Base-by-base conservation (phyloP, 2,113 vertebrate species). In the Equus quagga region DNA sequence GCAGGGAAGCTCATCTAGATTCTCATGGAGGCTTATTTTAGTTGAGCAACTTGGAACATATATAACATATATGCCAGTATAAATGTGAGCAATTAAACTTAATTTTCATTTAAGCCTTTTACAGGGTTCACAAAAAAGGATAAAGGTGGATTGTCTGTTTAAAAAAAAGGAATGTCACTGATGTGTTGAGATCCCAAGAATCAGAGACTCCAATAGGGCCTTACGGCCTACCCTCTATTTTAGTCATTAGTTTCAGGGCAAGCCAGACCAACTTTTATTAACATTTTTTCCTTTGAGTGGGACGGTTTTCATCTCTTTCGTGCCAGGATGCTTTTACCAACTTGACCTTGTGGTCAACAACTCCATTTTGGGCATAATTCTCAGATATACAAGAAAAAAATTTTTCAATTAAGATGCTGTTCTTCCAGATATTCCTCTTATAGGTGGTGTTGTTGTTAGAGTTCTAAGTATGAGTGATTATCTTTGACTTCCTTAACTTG, bases 61-160 rank as follows among this genome's bases (percentile, higher is more conserved):
- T 46, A 26, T 44, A 89, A 72, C 28, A 44, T 72, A 44, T 36
- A 31, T 84, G 73, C 24, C 24, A 69, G 58, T 73, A 51, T 80
- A 92, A 65, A 31, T 86, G 56, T 80, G 36, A 85, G 33, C 51
- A 69, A 10, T 62, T 86, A 91, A 94, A 81, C 24, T 41, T 80
- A 70, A 73, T 92, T 93, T 97, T 91, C 23, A 89, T 70, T 81
- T 96, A 89, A 86, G 28, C 26, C 69, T 64, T 92, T 76, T 85
- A 90, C 23, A 75, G 26, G 13, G 21, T 88, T 94, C 26, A 58
- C 62, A 85, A 73, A 78, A 83, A 73, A 44, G 49, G 12, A 36
- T 79, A 44, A 83, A 87, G 36, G 33, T 72, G 23, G 46, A 46
- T 86, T 44, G 21, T 67, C 17, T 51, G 44, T 89, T 94, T 90